phyloP scores from a whole-genome alignment of 2,797 vertebrate genomes.

The Xiphorhynchus erythropygius region DNA sequence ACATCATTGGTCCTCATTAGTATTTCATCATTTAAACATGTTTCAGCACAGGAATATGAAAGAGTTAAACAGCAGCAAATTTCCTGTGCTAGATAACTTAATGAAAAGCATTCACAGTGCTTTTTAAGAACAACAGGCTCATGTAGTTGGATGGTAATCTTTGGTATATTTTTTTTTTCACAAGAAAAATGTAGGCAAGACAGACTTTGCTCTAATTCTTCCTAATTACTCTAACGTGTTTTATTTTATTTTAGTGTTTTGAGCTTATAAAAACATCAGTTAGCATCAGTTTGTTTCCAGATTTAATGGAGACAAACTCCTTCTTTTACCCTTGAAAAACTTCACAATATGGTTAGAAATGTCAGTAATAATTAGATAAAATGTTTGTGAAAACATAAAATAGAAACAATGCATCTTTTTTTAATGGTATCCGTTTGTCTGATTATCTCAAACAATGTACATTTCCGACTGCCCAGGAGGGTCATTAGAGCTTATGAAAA shows the following conservation, averaged over 20 bases:
- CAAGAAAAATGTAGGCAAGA: not conserved
- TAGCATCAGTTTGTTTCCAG: conserved; percentile 49
- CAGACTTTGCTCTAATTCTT: conserved; percentile 43
- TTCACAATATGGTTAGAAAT: conserved; percentile 55
- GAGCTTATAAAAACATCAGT: conserved; percentile 56
- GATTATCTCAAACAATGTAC: conserved; percentile 55
- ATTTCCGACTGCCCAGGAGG: conserved; percentile 58
- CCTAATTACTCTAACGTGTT: conserved; percentile 58
- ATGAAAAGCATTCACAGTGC: conserved; percentile 21
- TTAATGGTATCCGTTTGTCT: conserved; percentile 61
- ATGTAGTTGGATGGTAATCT: not conserved
- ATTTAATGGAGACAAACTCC: conserved; percentile 62
- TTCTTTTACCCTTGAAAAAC: conserved; percentile 42
- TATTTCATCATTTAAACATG: not conserved
- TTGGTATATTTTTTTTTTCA: not conserved
- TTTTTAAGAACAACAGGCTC: conserved; percentile 2
- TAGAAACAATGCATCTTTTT: conserved; percentile 53
- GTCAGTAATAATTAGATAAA: conserved; percentile 71
- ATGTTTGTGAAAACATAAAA: conserved; percentile 61
- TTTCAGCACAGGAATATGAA: not conserved
- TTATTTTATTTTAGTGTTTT: conserved; percentile 64
- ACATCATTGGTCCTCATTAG: not conserved
- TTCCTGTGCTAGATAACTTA: conserved; percentile 16
- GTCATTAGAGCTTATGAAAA: conserved; percentile 62
- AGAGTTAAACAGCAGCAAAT: conserved; percentile 14